Evolutionary conservation across 2,113 vertebrate species (phyloP), one percentile per base, ranked within the genome.

Genomic region (Carassius gibelio): DNA sequence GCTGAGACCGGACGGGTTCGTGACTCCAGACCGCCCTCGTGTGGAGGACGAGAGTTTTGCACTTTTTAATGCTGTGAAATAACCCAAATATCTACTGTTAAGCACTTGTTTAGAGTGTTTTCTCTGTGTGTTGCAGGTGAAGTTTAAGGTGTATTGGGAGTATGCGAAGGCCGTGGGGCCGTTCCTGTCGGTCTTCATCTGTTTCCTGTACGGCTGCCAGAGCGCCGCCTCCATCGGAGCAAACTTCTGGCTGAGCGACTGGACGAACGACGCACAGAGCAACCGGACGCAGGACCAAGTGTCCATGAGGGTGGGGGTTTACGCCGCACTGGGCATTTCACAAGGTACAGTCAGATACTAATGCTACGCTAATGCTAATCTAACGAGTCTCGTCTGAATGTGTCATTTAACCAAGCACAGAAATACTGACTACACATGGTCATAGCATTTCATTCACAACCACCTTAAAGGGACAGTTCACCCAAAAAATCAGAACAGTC

Each of bases 241-340:
- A 30, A 98, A 96, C 0, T 89, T 99, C 88, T 99, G 98, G 98
- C 97, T 99, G 87, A 99, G 97, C 38, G 91, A 93, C 84, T 99
- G 98, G 98, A 96, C 96, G 85, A 97, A 96, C 0, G 97, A 99
- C 55, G 92, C 93, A 0, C 15, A 23, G 0, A 8, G 14, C 0
- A 96, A 94, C 0, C 86, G 85, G 7, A 96, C 92, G 2, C 91
- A 94, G 66, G 91, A 92, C 1, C 94, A 92, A 23, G 93, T 94
- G 11, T 17, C 90, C 7, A 87, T 88, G 92, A 92, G 97, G 64
- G 94, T 99, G 0, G 96, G 96, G 6, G 96, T 99, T 92, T 99
- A 98, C 0, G 97, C 97, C 0, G 91, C 96, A 1, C 90, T 99
- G 87, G 97, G 98, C 85, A 79, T 98, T 57, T 62, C 97, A 86